Evolutionary conservation across 2,888 invertebrate species (phyloP), one percentile per base, ranked within the genome.

Genomic region (Yponomeuta cagnagella): DNA sequence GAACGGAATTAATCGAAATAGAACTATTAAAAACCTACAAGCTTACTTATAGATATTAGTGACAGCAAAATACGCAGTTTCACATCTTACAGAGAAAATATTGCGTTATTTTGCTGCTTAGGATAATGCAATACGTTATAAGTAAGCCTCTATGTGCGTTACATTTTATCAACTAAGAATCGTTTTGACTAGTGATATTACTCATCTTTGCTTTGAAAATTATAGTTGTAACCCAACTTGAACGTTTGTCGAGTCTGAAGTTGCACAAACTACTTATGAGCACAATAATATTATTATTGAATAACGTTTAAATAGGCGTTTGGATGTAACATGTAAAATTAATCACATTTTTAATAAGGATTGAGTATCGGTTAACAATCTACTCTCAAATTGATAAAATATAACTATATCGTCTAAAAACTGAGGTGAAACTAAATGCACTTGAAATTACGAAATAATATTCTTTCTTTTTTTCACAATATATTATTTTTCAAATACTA

Each of bases 371-470:
- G 43, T 43, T 15, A 15, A 58, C 12, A 58, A 58, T 58, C 15
- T 43, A 9, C 43, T 58, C 52, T 58, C 52, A 58, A 58, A 58
- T 58, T 58, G 52, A 58, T 58, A 58, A 58, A 58, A 58, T 15
- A 58, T 58, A 58, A 58, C 52, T 58, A 58, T 58, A 58, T 15
- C 52, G 12, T 58, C 15, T 58, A 58, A 58, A 58, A 58, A 58
- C 52, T 58, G 52, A 58, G 52, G 52, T 58, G 30, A 30, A 69
- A 63, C 88, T 89, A 90, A 90, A 90, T 89, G 89, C 89, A 82
- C 74, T 58, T 76, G 73, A 79, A 76, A 85, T 83, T 37, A 58
- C 10, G 4, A 33, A 63, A 81, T 80, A 67, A 33, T 33, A 33
- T 33, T 33, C 33, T 33, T 79, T 74, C 23, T 23, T 23, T 85